Conservation (phyloP, 2,113 vertebrate species). For the Rhinopomastus cyanomelas region DNA sequence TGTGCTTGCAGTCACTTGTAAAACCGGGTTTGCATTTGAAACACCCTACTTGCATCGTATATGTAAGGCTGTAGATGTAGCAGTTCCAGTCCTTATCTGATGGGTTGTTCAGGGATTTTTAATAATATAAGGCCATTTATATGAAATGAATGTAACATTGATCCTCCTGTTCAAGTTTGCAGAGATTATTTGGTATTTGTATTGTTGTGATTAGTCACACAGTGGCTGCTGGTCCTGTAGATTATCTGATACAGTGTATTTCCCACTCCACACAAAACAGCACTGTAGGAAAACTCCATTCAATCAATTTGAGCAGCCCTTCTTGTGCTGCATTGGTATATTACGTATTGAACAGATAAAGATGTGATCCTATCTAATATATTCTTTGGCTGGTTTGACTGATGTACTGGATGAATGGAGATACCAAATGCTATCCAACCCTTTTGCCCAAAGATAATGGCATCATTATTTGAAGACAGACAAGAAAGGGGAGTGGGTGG, state of each 20-base stretch:
- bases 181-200: slow-evolving; percentile 31
- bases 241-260: slow-evolving; percentile 45
- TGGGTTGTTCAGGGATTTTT: background rate
- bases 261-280: slow-evolving; percentile 22
- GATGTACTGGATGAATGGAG: slow-evolving; percentile 36
- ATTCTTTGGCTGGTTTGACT: slow-evolving; percentile 49
- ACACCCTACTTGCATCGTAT: background rate
- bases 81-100: background rate
- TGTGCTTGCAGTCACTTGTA: background rate
- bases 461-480: slow-evolving; percentile 22
- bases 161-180: slow-evolving; percentile 39
- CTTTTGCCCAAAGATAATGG: slow-evolving; percentile 31
- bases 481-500: background rate
- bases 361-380: slow-evolving; percentile 56
- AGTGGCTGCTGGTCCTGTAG: background rate
- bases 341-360: slow-evolving; percentile 41
- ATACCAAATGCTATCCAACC: background rate
- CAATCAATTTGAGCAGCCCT: slow-evolving; percentile 56
- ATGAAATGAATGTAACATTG: slow-evolving; percentile 24
- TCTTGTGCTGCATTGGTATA: slow-evolving; percentile 31
- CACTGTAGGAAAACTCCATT: slow-evolving; percentile 44
- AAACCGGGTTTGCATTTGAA: background rate
- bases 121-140: background rate
- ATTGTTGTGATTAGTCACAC: slow-evolving; percentile 52
- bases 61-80: background rate